phyloP scores from a whole-genome alignment of 1,140 invertebrate genomes.

The Protaetia brevitarsis region DNA sequence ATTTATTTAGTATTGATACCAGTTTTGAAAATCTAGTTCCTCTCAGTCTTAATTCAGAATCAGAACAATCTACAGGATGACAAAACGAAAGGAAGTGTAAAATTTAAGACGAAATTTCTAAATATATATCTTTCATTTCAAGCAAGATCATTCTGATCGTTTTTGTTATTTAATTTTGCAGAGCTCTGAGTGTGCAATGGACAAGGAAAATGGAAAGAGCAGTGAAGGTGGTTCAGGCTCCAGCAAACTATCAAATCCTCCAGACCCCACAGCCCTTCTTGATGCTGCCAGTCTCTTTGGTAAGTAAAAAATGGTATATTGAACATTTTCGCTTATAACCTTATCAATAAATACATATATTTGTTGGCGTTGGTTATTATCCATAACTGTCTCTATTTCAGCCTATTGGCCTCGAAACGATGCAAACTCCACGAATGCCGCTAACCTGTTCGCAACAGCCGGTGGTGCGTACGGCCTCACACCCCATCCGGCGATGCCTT shows the following conservation, averaged over 20 bases:
- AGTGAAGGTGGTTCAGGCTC: constrained; percentile 46
- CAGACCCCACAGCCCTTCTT: constrained; percentile 56
- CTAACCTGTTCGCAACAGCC: constrained; percentile 53
- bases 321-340: too few relatives aligned
- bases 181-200: constrained; percentile 45
- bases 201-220: constrained; percentile 50
- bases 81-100: too few relatives aligned
- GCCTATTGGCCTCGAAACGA: constrained; percentile 65
- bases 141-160: too few relatives aligned
- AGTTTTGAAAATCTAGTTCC: too few relatives aligned
- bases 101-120: too few relatives aligned
- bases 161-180: constrained; percentile 12
- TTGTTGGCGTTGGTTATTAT: too few relatives aligned
- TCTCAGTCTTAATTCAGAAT: too few relatives aligned
- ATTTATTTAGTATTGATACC: too few relatives aligned
- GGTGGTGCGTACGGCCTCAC: constrained; percentile 55
- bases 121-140: too few relatives aligned
- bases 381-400: constrained; percentile 47
- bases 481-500: constrained; percentile 49
- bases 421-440: constrained; percentile 47
- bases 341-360: too few relatives aligned
- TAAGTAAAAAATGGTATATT: constrained; percentile 23
- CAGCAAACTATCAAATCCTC: constrained; percentile 44
- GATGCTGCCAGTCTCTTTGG: constrained; percentile 66
- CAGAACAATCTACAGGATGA: too few relatives aligned